Percentiles rank a stretch among this genome's conserved stretches.
These are phyloP conservation scores for Pantala flavescens DNA, from an alignment of 1,140 invertebrate species.

Conservation along the genomic window DNA sequence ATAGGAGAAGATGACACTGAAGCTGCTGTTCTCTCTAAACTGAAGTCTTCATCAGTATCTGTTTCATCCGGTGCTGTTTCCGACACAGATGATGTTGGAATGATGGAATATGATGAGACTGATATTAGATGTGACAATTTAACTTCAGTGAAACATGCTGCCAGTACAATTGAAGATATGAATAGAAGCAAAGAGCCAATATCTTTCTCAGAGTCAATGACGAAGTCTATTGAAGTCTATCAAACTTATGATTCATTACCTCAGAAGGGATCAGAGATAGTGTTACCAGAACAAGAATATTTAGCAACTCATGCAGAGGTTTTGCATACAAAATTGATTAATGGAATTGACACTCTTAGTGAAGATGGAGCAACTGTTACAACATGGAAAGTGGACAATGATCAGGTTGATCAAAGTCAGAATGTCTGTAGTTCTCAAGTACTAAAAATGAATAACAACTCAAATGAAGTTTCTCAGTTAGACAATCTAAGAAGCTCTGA, in stretches of 20 bases:
- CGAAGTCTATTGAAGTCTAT: neutral
- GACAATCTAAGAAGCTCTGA: no score
- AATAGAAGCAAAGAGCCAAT: neutral
- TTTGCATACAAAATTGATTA: no score
- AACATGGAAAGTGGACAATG: no score
- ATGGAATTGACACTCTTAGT: no score
- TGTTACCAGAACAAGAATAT: no score
- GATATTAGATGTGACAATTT: neutral
- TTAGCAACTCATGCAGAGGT: no score
- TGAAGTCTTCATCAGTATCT: neutral
- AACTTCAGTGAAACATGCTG: neutral
- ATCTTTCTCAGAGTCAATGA: neutral
- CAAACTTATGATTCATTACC: neutral
- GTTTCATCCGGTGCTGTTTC: slow-evolving; percentile 1
- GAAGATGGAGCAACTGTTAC: no score
- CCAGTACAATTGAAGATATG: neutral
- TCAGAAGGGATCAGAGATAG: no score
- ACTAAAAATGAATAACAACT: no score
- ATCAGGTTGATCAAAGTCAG: no score
- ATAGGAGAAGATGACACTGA: neutral
- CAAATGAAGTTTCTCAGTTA: no score
- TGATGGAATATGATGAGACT: slow-evolving; percentile 1
- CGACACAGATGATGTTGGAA: slow-evolving; percentile 2
- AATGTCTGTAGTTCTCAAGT: no score
- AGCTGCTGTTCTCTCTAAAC: neutral